Conservation (phyloP, 2,888 invertebrate genomes). For the Stictocephala bisonia region DNA sequence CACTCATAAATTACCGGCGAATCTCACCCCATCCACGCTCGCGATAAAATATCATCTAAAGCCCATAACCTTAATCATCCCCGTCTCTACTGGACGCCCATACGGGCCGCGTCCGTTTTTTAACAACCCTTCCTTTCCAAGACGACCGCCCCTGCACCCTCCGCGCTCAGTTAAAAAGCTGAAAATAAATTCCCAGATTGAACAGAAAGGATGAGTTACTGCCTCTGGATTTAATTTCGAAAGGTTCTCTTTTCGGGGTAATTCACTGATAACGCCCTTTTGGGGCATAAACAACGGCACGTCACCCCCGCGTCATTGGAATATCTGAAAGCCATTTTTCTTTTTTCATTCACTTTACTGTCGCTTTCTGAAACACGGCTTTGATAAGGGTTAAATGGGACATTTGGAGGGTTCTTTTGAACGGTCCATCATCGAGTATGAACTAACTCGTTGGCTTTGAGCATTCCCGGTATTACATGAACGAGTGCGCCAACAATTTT, state of each 20-base stretch:
- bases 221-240: constrained; percentile 24
- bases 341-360: constrained; percentile 28
- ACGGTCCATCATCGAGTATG: too few relatives aligned
- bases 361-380: constrained; percentile 32
- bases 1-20: constrained; percentile 60
- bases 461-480: too few relatives aligned
- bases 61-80: constrained; percentile 33
- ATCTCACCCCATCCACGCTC: constrained; percentile 37
- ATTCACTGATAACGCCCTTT: constrained; percentile 22
- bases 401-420: too few relatives aligned
- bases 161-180: constrained; percentile 18
- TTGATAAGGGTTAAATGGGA: constrained; percentile 20
- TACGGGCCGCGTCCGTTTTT: constrained; percentile 28
- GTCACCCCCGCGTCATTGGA: constrained; percentile 28
- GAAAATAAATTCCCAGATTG: constrained; percentile 17
- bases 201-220: constrained; percentile 28
- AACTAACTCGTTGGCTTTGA: too few relatives aligned
- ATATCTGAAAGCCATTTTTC: constrained; percentile 36
- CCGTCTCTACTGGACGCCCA: constrained; percentile 18
- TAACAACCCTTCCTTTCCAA: constrained; percentile 25
- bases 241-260: constrained; percentile 30
- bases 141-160: too few relatives aligned
- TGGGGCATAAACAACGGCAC: constrained; percentile 2
- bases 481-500: too few relatives aligned
- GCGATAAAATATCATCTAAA: constrained; percentile 35